Conservation (phyloP, 2,888 invertebrate genomes). For the Creontiades dilutus region DNA sequence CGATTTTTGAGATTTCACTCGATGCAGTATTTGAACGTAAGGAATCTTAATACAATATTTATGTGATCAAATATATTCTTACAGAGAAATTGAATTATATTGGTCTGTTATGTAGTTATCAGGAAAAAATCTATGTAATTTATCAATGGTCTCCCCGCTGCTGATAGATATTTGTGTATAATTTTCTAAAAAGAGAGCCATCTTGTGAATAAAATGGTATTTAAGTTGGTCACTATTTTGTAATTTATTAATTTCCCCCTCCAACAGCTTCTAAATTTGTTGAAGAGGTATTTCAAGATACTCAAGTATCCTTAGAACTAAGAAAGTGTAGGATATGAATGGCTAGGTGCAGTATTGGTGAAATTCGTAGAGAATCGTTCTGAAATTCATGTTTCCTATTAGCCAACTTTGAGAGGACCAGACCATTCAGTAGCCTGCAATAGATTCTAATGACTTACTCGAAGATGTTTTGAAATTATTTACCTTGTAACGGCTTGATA, state of each 20-base stretch:
- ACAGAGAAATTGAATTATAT: constrained; percentile 63
- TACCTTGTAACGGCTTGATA: too few relatives aligned
- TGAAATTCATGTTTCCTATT: too few relatives aligned
- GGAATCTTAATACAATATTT: constrained; percentile 11
- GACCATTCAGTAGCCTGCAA: too few relatives aligned
- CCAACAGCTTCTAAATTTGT: not conserved
- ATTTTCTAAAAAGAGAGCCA: constrained; percentile 27
- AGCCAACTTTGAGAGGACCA: too few relatives aligned
- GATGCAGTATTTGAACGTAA: not conserved
- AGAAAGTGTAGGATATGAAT: too few relatives aligned
- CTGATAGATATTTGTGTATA: constrained; percentile 47
- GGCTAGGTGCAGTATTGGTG: too few relatives aligned
- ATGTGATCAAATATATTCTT: constrained; percentile 66
- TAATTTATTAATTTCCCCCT: not conserved
- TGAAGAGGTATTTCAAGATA: too few relatives aligned
- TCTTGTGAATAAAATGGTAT: constrained; percentile 30
- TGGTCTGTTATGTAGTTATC: constrained; percentile 64
- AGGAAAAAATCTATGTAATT: constrained; percentile 25
- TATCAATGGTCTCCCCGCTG: constrained; percentile 11
- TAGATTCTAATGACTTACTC: too few relatives aligned
- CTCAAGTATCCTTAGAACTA: too few relatives aligned
- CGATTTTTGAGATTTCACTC: not conserved
- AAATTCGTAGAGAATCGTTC: too few relatives aligned
- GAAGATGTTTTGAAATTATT: too few relatives aligned
- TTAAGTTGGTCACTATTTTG: not conserved